Percentiles rank a stretch among this genome's conserved stretches.
Evolutionary conservation across 2,113 vertebrate species (phyloP).

Genomic region (Papio anubis): DNA sequence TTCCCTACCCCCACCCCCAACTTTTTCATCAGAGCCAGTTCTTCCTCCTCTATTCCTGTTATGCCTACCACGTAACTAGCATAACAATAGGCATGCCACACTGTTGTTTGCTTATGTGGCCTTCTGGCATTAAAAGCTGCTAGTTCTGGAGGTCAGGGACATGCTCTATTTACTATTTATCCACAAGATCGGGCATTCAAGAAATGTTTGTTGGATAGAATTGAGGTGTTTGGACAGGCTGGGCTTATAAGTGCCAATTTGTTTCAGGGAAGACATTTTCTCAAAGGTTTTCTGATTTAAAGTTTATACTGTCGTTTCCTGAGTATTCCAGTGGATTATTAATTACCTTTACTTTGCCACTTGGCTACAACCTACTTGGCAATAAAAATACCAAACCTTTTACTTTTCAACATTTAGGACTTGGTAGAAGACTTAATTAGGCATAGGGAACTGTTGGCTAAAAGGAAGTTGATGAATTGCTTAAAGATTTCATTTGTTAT

Average conservation of each 20-base stretch:
- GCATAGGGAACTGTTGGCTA: not conserved
- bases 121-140: not conserved
- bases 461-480: slow-evolving; percentile 26
- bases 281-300: not conserved
- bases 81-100: not conserved
- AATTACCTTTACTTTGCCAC: not conserved
- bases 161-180: not conserved
- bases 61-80: not conserved
- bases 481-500: slow-evolving; percentile 48
- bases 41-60: not conserved
- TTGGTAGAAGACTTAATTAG: not conserved
- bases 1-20: too few species aligned
- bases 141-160: not conserved
- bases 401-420: slow-evolving; percentile 11
- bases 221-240: not conserved
- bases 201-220: not conserved
- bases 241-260: not conserved
- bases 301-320: not conserved
- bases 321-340: not conserved
- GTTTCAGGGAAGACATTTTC: slow-evolving; percentile 5
- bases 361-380: not conserved
- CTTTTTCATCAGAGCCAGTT: not conserved
- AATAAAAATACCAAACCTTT: not conserved
- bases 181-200: not conserved
- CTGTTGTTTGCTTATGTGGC: not conserved